Conservation (phyloP, 2,113 vertebrate genomes). For the Eolophus roseicapilla region DNA sequence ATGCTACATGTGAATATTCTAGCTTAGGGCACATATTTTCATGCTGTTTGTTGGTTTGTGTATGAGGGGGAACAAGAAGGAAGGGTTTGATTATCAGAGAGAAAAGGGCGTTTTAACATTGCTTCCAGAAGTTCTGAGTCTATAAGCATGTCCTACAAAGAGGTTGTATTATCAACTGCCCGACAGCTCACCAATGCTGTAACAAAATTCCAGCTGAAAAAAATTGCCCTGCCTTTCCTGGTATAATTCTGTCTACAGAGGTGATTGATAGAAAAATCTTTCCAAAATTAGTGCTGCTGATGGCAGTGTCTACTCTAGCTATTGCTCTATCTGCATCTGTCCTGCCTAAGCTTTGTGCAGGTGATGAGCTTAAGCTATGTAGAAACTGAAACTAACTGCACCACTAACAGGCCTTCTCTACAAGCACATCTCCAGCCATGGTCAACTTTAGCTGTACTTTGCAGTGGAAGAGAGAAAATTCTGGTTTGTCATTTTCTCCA, state of each 20-base stretch:
- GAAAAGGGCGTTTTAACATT: not conserved
- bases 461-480: not conserved
- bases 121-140: not conserved
- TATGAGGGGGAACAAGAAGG: not conserved
- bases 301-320: not conserved
- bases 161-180: not conserved
- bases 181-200: not conserved
- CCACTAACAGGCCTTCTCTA: not conserved
- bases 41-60: not conserved
- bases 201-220: not conserved
- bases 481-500: not conserved
- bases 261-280: not conserved
- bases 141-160: fast-evolving
- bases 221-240: not conserved
- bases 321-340: not conserved
- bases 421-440: not conserved
- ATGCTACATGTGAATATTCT: not conserved
- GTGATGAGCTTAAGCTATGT: not conserved
- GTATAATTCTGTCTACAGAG: not conserved
- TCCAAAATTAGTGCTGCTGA: not conserved
- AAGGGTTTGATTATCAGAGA: not conserved
- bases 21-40: not conserved
- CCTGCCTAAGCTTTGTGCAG: not conserved
- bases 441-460: not conserved
- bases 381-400: not conserved